Conservation (phyloP, 2,113 vertebrate species). For the Rhabdornis inornatus region DNA sequence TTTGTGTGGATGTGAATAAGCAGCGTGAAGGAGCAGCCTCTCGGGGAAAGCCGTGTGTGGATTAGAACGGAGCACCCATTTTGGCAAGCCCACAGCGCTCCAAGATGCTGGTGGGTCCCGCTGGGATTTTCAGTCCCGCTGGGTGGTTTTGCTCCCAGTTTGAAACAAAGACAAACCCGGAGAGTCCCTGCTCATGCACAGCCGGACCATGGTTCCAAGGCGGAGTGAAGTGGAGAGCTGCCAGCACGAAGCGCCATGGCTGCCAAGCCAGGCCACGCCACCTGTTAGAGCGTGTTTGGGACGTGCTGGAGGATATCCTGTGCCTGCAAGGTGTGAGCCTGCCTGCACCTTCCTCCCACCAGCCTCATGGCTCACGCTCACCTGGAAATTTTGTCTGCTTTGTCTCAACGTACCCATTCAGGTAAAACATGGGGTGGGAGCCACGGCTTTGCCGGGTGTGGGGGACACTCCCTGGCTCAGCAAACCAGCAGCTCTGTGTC, state of each 20-base stretch:
- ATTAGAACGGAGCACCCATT: not conserved
- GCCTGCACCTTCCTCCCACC: not conserved
- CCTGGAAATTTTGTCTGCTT: not conserved
- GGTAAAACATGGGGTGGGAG: fast-evolving
- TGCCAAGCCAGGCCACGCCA: not conserved
- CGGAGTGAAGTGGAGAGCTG: not conserved
- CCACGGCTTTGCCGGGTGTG: fast-evolving
- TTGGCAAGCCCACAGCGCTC: not conserved
- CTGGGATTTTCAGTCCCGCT: fast-evolving
- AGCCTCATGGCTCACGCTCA: fast-evolving
- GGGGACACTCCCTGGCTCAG: not conserved
- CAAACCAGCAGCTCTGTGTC: not conserved
- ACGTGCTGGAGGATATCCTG: not conserved
- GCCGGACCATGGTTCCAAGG: fast-evolving
- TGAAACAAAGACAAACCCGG: fast-evolving
- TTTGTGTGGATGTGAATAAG: not conserved
- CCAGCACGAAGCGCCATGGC: not conserved
- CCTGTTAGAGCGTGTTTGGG: not conserved
- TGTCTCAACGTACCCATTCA: fast-evolving
- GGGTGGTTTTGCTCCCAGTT: not conserved
- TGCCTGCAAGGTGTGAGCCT: not conserved
- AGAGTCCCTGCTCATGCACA: fast-evolving
- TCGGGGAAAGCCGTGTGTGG: not conserved
- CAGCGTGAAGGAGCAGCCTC: not conserved
- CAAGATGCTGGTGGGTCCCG: fast-evolving